Evolutionary conservation across 2,113 vertebrate genomes (phyloP).

Genomic region (Triplophysa tibetana): DNA sequence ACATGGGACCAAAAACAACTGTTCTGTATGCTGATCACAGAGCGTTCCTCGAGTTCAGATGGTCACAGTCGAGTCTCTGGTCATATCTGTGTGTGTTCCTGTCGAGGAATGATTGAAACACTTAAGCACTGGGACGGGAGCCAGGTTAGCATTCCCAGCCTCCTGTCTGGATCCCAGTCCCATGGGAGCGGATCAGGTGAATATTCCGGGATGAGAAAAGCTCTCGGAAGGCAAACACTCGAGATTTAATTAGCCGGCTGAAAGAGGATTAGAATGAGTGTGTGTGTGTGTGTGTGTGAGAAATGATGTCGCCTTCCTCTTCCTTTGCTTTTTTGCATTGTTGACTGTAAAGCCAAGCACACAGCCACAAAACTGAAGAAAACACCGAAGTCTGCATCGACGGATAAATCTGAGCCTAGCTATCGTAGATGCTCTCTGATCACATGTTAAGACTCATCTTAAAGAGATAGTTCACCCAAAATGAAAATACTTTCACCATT

Average conservation of each 20-base stretch:
- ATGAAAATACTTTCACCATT: too few species aligned
- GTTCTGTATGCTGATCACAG: not conserved
- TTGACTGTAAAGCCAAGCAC: slow-evolving; percentile 10
- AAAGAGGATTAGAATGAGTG: slow-evolving; percentile 71
- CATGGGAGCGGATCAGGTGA: slow-evolving; percentile 68
- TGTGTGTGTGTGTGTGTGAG: slow-evolving; percentile 42
- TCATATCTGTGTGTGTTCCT: slow-evolving; percentile 44
- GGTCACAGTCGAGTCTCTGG: not conserved
- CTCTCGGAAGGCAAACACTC: slow-evolving; percentile 76
- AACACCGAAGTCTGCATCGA: too few species aligned
- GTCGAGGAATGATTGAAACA: slow-evolving; percentile 35
- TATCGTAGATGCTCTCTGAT: too few species aligned
- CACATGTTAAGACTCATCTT: too few species aligned
- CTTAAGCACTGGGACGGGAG: slow-evolving; percentile 37
- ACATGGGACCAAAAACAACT: too few species aligned
- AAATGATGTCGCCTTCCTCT: slow-evolving; percentile 46
- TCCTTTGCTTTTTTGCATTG: slow-evolving; percentile 49
- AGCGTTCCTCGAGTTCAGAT: not conserved
- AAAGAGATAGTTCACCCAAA: too few species aligned
- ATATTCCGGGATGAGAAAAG: slow-evolving; percentile 70
- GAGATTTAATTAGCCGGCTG: slow-evolving; percentile 78
- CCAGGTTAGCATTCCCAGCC: slow-evolving; percentile 44
- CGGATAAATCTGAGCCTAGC: too few species aligned
- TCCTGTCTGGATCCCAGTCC: slow-evolving; percentile 59
- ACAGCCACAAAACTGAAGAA: not conserved